Evolutionary conservation across 2,888 invertebrate genomes (phyloP).

Genomic region (Acronicta leporina): DNA sequence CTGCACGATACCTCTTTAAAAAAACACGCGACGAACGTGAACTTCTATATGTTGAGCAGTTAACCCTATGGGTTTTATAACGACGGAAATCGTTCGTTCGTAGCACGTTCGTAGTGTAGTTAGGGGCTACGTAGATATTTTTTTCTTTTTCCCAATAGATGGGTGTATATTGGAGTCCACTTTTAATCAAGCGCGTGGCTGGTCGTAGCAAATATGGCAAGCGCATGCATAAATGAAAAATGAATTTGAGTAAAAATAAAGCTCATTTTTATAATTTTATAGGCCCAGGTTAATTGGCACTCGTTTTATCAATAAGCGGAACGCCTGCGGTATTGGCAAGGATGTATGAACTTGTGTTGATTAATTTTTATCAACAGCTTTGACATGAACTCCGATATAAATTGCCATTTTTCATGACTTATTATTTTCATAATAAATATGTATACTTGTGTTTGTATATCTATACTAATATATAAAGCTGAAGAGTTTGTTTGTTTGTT

Average conservation of each 20-base stretch:
- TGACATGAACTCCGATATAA: constrained; percentile 57
- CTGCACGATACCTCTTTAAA: too few species aligned
- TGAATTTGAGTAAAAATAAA: background rate
- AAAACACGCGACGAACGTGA: background rate
- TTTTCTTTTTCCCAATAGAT: background rate
- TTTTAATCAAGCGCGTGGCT: constrained; percentile 2
- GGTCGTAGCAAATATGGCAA: constrained; percentile 1
- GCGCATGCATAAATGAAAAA: background rate
- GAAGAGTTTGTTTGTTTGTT: too few species aligned
- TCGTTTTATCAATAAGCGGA: constrained; percentile 23
- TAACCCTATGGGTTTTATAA: constrained; percentile 1
- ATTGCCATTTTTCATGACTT: constrained; percentile 58
- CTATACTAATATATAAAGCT: too few species aligned
- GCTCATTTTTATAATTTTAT: background rate
- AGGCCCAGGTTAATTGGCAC: constrained; percentile 21
- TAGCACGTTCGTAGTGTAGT: background rate
- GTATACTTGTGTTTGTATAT: too few species aligned
- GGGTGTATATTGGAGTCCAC: constrained; percentile 2
- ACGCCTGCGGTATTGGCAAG: constrained; percentile 22
- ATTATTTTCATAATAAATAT: too few species aligned
- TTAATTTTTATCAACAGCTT: constrained; percentile 59
- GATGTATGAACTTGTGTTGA: constrained; percentile 35
- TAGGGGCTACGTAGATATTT: background rate
- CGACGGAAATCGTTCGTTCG: constrained; percentile 1
- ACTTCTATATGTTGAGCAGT: background rate